Percentiles rank a stretch among this genome's conserved stretches.
phyloP scores from a whole-genome alignment of 2,888 invertebrate species.

The Petrophora chlorosata region DNA sequence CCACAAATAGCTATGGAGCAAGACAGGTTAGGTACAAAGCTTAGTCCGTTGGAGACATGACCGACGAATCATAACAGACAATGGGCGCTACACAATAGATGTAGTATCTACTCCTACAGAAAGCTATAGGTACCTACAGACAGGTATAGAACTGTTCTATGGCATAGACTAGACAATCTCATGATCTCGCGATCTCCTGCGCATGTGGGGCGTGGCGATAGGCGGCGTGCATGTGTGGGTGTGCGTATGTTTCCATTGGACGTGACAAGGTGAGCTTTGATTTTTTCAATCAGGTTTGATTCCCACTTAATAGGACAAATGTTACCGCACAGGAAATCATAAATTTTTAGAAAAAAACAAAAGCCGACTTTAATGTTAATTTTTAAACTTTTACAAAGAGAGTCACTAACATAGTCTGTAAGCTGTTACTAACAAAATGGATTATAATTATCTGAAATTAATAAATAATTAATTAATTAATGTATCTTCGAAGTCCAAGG shows the following conservation, averaged over 20 bases:
- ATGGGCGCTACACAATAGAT: conserved; percentile 19
- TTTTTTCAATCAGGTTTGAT: too few relatives aligned
- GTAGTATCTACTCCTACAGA: conserved; percentile 14
- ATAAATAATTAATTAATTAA: too few relatives aligned
- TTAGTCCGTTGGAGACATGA: conserved; percentile 21
- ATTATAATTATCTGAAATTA: too few relatives aligned
- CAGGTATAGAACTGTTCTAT: conserved; percentile 8
- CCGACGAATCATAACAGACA: conserved; percentile 24
- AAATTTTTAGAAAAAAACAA: too few relatives aligned
- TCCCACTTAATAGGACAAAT: too few relatives aligned
- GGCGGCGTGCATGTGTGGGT: conserved; percentile 48
- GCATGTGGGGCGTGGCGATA: conserved; percentile 57
- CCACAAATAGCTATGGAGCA: too few relatives aligned
- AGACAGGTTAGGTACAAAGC: conserved; percentile 12
- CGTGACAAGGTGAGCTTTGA: background rate
- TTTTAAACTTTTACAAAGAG: too few relatives aligned
- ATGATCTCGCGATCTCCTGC: conserved; percentile 68
- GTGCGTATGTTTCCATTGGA: conserved; percentile 55
- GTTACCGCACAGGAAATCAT: too few relatives aligned
- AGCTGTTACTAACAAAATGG: too few relatives aligned
- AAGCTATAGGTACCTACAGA: background rate
- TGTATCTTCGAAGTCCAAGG: too few relatives aligned
- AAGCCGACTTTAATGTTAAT: too few relatives aligned
- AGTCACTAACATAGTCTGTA: too few relatives aligned
- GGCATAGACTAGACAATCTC: conserved; percentile 58